These are phyloP conservation scores for Drosophila pseudoananassae DNA, from an alignment of 1,140 invertebrate genomes.

Conservation along the genomic window DNA sequence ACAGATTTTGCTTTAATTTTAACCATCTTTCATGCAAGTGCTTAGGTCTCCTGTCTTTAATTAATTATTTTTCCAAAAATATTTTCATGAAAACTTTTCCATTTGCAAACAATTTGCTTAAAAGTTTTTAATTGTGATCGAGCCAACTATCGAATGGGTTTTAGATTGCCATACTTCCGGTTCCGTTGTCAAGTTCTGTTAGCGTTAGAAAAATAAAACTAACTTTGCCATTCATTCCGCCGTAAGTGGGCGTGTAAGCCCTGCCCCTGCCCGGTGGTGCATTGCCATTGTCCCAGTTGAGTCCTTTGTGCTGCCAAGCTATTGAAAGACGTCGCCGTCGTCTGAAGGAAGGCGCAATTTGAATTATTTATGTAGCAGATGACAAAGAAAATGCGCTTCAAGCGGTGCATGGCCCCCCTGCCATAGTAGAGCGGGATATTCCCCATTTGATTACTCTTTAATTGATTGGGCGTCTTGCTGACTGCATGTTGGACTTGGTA, in stretches of 20 bases:
- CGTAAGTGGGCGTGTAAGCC: conserved; percentile 7
- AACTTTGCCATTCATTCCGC: conserved; percentile 31
- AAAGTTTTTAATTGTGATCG: conserved; percentile 11
- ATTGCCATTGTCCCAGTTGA: conserved; percentile 15
- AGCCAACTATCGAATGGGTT: conserved; percentile 45
- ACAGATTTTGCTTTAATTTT: not conserved
- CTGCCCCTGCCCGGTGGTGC: not conserved
- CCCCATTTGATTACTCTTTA: conserved; percentile 24
- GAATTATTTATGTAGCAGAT: conserved; percentile 55
- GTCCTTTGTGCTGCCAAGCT: conserved; percentile 20
- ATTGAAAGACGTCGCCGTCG: conserved; percentile 18
- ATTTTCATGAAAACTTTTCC: not conserved
- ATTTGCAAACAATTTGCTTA: not conserved
- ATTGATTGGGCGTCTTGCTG: conserved; percentile 24
- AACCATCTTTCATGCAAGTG: too few relatives aligned
- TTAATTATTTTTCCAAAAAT: not conserved
- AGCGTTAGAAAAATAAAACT: conserved; percentile 52
- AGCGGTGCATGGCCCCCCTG: conserved; percentile 2
- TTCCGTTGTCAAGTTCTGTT: conserved; percentile 14
- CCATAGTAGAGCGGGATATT: not conserved
- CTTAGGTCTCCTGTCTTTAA: too few relatives aligned
- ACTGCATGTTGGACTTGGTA: conserved; percentile 1
- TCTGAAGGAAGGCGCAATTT: conserved; percentile 36
- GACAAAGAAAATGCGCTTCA: conserved; percentile 38
- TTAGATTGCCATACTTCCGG: conserved; percentile 45